Conservation (phyloP, 2,113 vertebrate species). For the Zosterops lateralis region DNA sequence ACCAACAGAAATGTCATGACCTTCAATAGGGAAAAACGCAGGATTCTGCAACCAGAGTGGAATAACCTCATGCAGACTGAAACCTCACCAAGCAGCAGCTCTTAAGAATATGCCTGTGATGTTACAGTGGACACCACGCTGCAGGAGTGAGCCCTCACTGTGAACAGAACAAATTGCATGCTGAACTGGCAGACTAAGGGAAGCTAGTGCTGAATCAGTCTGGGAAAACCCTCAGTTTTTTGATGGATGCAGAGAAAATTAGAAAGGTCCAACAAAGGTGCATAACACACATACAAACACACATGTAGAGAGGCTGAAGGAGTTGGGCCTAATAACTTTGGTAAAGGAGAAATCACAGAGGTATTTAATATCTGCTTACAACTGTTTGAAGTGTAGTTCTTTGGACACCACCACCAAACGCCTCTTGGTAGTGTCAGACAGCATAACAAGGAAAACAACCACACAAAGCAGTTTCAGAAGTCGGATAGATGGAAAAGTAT, state of each 20-base stretch:
- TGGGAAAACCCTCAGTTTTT: not conserved
- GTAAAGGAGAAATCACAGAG: not conserved
- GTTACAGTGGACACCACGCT: not conserved
- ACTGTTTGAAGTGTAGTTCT: not conserved
- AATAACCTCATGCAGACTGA: not conserved
- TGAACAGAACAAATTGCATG: not conserved
- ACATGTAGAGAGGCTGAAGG: not conserved
- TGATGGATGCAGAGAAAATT: not conserved
- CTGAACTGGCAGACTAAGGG: not conserved
- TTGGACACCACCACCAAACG: not conserved
- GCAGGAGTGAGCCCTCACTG: not conserved
- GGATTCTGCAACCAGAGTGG: not conserved
- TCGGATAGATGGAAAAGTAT: not conserved
- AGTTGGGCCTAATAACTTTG: not conserved
- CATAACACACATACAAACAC: not conserved
- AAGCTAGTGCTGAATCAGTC: not conserved
- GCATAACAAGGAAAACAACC: not conserved
- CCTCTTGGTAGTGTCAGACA: not conserved
- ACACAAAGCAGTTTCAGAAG: not conserved
- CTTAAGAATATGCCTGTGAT: not conserved
- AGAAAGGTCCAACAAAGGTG: not conserved
- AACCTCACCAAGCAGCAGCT: not conserved
- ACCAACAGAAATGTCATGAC: not conserved
- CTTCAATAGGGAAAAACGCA: not conserved
- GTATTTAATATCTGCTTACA: not conserved